phyloP scores from a whole-genome alignment of 64 coral and sea anemone genomes.

The Stylophora pistillata region DNA sequence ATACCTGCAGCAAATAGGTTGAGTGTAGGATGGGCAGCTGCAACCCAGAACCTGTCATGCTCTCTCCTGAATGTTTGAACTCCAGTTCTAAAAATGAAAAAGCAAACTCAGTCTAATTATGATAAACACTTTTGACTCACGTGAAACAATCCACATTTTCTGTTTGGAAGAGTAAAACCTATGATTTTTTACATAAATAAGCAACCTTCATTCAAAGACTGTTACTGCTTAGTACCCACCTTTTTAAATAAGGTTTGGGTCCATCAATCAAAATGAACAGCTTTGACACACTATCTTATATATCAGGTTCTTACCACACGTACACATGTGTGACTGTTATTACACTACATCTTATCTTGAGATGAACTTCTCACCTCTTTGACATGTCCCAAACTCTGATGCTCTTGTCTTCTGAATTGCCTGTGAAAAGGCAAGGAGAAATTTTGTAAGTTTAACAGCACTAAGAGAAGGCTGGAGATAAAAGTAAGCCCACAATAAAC shows the following conservation, averaged over 20 bases:
- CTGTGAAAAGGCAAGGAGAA: slow-evolving; percentile 11
- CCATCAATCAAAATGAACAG: too few relatives aligned
- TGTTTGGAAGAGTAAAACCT: too few relatives aligned
- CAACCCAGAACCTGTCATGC: slow-evolving; percentile 96
- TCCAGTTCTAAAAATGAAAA: slow-evolving; percentile 76
- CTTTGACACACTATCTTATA: not conserved
- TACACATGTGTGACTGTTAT: not conserved
- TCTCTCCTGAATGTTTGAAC: slow-evolving; percentile 98
- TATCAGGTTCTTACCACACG: not conserved
- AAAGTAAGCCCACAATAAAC: too few relatives aligned
- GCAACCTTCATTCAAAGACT: too few relatives aligned
- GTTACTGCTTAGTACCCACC: too few relatives aligned
- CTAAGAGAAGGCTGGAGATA: not conserved
- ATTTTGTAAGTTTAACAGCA: not conserved
- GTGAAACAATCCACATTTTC: too few relatives aligned
- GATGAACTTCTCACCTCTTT: slow-evolving; percentile 69
- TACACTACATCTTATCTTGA: too few relatives aligned
- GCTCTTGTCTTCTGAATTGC: slow-evolving; percentile 99
- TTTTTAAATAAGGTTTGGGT: too few relatives aligned
- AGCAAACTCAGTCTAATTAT: not conserved
- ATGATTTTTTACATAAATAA: too few relatives aligned
- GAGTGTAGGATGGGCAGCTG: slow-evolving; percentile 90
- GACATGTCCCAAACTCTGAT: slow-evolving; percentile 99
- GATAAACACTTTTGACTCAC: not conserved
- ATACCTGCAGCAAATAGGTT: slow-evolving; percentile 99